Evolutionary conservation across 1,140 invertebrate species (phyloP), one percentile per base, ranked within the genome.

Genomic region (Trachymyrmex cornetzi): DNA sequence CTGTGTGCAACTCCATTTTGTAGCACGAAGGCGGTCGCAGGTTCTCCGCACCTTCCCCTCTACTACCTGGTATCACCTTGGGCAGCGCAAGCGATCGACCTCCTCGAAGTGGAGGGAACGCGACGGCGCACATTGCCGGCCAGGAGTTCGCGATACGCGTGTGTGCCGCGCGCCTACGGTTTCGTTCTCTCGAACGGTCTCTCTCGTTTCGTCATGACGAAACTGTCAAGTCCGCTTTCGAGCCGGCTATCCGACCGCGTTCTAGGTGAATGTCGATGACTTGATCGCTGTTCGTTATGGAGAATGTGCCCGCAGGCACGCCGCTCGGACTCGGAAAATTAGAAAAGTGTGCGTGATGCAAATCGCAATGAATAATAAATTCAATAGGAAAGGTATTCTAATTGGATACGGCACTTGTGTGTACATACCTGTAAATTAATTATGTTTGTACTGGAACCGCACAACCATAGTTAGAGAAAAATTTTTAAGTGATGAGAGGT

Each of bases 91-190:
- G 87, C 90, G 89, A 91, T 90, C 87, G 89, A 91, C 90, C 92
- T 91, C 63, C 86, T 87, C 90, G 87, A 88, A 77, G 87, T 92
- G 91, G 92, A 92, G 91, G 89, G 91, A 94, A 93, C 89, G 85
- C 87, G 87, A 44, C 80, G 63, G 87, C 89, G 92, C 92, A 94
- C 93, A 94, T 94, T 94, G 93, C 91, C 91, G 93, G 91, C 77
- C 93, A 88, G 92, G 93, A 93, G 93, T 94, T 92, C 93, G 93
- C 89, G 92, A 94, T 92, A 94, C 92, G 93, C 92, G 93, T 89
- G 93, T 91, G 93, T 91, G 92, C 89, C 85, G 87, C 82, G 87
- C 64, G 67, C 89, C 48, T 69, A 80, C 63, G 48, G 57, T 55
- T 63, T 85, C 81, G 75, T 72, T 89, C 79, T 19, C 64, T 27